Base-by-base conservation (phyloP, 2,113 vertebrate genomes). In the Bufo gargarizans region DNA sequence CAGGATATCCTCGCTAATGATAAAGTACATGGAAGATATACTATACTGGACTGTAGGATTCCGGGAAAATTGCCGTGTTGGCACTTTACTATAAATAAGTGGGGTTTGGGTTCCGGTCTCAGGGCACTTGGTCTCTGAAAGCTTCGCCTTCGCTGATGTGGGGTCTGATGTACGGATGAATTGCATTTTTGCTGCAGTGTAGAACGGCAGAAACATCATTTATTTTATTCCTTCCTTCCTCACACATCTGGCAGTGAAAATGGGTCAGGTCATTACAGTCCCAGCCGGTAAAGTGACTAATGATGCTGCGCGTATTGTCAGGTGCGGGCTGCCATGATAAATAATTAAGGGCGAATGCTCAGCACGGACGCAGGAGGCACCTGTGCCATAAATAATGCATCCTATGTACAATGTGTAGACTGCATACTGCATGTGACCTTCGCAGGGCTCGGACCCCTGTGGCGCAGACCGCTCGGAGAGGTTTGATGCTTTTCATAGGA, bases 381-480 rank as follows among this genome's bases (percentile, higher is more conserved):
- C 63, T 84, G 65, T 5, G 69, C 83, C 83, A 72, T 85, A 13
- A 85, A 85, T 85, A 85, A 85, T 85, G 49, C 72, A 85, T 85
- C 55, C 71, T 47, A 12, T 65, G 50, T 47, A 58, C 69, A 59
- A 58, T 59, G n/a, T 47, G 53, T 8, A 20, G 69, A 19, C 22
- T 20, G 22, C 69, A 67, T 7, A 67, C 1, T 2, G 56, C 79
- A 47, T 63, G 82, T 69, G 67, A 84, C 69, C 22, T 76, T 85
- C 59, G 45, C 53, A 4, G 50, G 16, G 55, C 49, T 45, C 7
- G 45, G 33, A n/a, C 20, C 33, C 72, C 72, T 12, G 67, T 10
- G 13, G 67, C n/a, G 33, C 11, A 16, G n/a, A 65, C 17, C 17
- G 17, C 61, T 20, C 1, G 7, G 61, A 9, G n/a, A 65, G 61